Evolutionary conservation across 2,797 vertebrate species (phyloP).

Genomic region (Pitangus sulphuratus): DNA sequence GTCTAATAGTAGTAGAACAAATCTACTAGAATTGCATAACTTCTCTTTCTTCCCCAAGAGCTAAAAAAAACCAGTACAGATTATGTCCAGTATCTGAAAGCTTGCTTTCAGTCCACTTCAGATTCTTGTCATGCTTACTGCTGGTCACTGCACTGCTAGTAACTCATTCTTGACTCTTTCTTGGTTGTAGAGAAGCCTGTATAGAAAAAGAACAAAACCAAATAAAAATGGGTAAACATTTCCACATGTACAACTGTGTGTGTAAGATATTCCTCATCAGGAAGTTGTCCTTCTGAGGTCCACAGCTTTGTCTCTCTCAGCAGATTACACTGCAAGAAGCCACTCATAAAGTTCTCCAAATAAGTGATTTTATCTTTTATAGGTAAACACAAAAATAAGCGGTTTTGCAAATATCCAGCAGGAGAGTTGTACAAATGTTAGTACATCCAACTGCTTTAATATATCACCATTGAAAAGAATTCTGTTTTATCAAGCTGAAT

Average conservation of each 20-base stretch:
- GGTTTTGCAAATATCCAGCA: neutral
- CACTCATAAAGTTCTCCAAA: neutral
- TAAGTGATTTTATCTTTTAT: neutral
- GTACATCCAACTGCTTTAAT: constrained; percentile 37
- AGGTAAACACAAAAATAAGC: neutral
- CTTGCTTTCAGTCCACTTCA: neutral
- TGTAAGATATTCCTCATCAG: neutral
- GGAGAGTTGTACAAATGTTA: neutral
- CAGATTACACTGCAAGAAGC: neutral
- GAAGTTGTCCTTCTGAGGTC: neutral
- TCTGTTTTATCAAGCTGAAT: constrained; percentile 35
- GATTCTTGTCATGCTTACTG: neutral
- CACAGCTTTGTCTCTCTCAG: neutral
- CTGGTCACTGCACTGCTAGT: neutral
- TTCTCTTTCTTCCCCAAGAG: neutral
- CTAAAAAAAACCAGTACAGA: rapidly evolving
- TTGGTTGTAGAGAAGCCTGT: neutral
- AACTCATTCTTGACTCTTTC: neutral
- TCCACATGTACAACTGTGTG: neutral
- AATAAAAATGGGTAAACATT: neutral
- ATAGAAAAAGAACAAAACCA: neutral
- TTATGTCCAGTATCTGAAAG: neutral
- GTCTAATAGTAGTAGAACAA: neutral
- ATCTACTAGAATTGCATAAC: neutral
- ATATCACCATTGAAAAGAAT: constrained; percentile 19